These are phyloP conservation scores for Apis dorsata DNA, from an alignment of 1,140 invertebrate genomes.

Conservation along the genomic window DNA sequence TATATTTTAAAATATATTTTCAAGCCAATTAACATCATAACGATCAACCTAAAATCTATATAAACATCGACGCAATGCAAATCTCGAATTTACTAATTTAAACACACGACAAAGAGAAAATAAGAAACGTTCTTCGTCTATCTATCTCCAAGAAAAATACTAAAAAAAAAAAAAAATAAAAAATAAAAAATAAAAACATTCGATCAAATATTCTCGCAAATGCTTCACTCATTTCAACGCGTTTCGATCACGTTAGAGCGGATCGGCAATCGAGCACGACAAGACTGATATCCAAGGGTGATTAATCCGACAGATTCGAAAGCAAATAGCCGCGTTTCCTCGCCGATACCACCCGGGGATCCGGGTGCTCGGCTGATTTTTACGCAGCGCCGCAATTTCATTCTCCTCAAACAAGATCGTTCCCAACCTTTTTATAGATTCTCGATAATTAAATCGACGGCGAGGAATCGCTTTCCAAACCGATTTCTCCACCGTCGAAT, in stretches of 20 bases:
- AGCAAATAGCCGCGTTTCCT: conserved; percentile 16
- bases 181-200: background rate
- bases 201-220: background rate
- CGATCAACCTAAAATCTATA: too few relatives aligned
- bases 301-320: conserved; percentile 20
- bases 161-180: background rate
- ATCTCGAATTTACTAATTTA: too few relatives aligned
- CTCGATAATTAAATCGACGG: conserved; percentile 43
- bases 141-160: background rate
- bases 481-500: too few relatives aligned
- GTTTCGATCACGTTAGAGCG: background rate
- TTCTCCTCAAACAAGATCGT: conserved; percentile 8
- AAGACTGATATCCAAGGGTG: conserved; percentile 6
- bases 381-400: background rate
- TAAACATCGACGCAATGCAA: too few relatives aligned
- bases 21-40: too few relatives aligned
- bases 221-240: background rate
- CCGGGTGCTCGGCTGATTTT: background rate
- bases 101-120: too few relatives aligned
- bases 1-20: too few relatives aligned
- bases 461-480: background rate
- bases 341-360: background rate
- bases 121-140: too few relatives aligned
- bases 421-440: conserved; percentile 35
- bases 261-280: background rate